Conservation (phyloP, 2,888 invertebrate genomes). For the Heliconius charithonia region DNA sequence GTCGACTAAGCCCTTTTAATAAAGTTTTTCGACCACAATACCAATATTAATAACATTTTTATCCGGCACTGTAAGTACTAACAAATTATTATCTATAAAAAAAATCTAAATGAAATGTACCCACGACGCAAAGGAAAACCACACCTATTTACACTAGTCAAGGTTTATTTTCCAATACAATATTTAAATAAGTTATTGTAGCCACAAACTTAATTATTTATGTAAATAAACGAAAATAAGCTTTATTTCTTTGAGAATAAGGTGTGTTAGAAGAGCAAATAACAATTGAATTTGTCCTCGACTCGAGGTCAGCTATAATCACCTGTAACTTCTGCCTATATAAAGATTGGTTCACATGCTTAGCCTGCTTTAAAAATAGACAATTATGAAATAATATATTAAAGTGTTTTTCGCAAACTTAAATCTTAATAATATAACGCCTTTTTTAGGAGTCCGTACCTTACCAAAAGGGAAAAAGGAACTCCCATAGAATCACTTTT, state of each 20-base stretch:
- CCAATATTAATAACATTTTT: neutral
- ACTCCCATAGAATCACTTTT: neutral
- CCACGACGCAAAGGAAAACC: slow-evolving; percentile 32
- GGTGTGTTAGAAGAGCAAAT: slow-evolving; percentile 3
- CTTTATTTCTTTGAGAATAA: neutral
- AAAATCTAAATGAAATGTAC: slow-evolving; percentile 52
- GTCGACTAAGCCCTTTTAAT: neutral
- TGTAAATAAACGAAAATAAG: neutral
- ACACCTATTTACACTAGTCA: slow-evolving; percentile 10
- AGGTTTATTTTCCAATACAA: slow-evolving; percentile 47
- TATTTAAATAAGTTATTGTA: slow-evolving; percentile 8
- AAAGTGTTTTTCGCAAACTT: neutral
- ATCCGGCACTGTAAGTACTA: slow-evolving; percentile 33
- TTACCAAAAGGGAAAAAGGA: neutral
- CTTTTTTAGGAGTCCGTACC: neutral
- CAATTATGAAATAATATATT: slow-evolving; percentile 6
- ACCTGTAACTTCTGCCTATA: slow-evolving; percentile 22
- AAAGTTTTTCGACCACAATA: neutral
- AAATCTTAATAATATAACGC: neutral
- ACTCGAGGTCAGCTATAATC: slow-evolving; percentile 21
- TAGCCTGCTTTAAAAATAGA: slow-evolving; percentile 8
- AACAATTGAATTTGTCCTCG: neutral
- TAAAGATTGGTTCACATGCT: slow-evolving; percentile 32
- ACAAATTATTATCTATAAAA: slow-evolving; percentile 49
- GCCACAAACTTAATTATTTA: neutral